These are phyloP conservation scores for Adelosebastes latens DNA, from an alignment of 2,797 vertebrate species.

Conservation along the genomic window DNA sequence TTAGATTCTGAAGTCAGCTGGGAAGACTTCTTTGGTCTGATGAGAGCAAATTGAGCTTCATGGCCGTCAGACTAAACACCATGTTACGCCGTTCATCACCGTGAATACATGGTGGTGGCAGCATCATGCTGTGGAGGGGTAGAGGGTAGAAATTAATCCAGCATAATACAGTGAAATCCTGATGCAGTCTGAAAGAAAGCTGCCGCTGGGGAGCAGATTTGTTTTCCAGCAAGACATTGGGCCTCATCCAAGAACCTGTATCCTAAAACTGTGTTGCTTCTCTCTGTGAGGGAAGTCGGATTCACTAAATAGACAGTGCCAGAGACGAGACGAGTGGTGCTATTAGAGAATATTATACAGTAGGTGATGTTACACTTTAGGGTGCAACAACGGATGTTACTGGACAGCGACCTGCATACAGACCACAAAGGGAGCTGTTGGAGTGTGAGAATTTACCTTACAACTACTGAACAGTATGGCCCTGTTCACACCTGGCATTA, in stretches of 20 bases:
- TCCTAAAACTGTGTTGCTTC: not conserved
- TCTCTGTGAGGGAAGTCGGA: not conserved
- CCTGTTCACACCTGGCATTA: no score
- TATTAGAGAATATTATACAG: no score
- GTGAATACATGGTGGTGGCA: not conserved
- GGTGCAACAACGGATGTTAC: no score
- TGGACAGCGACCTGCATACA: not conserved
- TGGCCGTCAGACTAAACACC: not conserved
- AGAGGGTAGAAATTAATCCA: not conserved
- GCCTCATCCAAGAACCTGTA: not conserved
- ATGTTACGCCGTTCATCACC: not conserved
- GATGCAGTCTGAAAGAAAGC: not conserved
- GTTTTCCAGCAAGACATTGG: not conserved
- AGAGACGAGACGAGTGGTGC: no score
- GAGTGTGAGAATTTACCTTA: not conserved
- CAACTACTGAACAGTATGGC: not conserved
- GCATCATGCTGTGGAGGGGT: not conserved
- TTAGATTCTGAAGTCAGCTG: not conserved
- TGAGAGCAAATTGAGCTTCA: not conserved
- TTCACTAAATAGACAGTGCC: not conserved
- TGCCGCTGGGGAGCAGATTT: not conserved
- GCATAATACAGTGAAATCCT: not conserved
- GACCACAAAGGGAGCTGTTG: not conserved
- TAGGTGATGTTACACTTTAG: no score
- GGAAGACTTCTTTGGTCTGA: not conserved